Percentiles rank a stretch among this genome's conserved stretches.
phyloP scores from a whole-genome alignment of 2,113 vertebrate genomes.

The Eurystomus gularis region DNA sequence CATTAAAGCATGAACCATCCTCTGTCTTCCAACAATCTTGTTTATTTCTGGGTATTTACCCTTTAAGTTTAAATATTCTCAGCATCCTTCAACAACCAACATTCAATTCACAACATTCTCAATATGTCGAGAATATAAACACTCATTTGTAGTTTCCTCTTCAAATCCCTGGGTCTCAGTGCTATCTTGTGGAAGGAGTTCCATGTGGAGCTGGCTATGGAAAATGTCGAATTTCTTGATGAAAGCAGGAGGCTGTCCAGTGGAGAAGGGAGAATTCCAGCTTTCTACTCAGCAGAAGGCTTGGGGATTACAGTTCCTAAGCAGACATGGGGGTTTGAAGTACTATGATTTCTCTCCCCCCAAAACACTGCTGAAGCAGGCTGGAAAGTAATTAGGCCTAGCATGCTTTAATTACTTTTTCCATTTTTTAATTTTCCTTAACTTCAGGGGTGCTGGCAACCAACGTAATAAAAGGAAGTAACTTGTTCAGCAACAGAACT shows the following conservation, averaged over 20 bases:
- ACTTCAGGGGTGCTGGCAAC: constrained; percentile 68
- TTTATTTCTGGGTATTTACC: background rate
- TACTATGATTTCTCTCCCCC: constrained; percentile 31
- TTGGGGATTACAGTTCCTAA: constrained; percentile 3
- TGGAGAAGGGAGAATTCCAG: constrained; percentile 17
- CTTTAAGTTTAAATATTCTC: background rate
- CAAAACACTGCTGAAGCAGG: constrained; percentile 13
- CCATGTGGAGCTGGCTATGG: constrained; percentile 9
- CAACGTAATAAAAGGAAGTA: background rate
- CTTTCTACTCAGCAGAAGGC: constrained; percentile 17
- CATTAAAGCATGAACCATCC: background rate
- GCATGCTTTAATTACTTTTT: constrained; percentile 70
- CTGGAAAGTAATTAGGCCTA: constrained; percentile 63
- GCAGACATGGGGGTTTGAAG: constrained; percentile 2
- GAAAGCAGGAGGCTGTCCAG: constrained; percentile 32
- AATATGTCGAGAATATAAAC: background rate
- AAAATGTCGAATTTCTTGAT: constrained; percentile 41
- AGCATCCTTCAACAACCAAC: background rate
- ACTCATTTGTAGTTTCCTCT: background rate
- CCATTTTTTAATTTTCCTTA: constrained; percentile 68
- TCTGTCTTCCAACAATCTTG: background rate
- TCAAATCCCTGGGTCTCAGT: background rate
- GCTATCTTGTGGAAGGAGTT: background rate
- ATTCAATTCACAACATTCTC: background rate
- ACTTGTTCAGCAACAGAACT: constrained; percentile 11